Conservation (phyloP, 2,113 vertebrate species). For the Oryctolagus cuniculus region DNA sequence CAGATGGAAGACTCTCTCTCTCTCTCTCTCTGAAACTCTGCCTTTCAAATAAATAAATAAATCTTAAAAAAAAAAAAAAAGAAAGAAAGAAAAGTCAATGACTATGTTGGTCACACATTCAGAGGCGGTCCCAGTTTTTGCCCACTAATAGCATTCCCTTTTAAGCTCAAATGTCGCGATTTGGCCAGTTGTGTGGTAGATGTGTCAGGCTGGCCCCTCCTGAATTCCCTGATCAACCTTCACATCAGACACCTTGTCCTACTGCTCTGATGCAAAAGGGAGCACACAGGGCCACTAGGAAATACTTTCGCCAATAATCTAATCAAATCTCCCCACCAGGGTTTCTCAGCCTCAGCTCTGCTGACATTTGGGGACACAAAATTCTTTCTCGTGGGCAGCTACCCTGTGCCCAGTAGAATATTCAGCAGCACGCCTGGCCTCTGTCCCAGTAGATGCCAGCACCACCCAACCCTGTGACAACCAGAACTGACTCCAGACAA, state of each 20-base stretch:
- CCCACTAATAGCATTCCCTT: neutral
- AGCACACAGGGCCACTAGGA: neutral
- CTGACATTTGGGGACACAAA: neutral
- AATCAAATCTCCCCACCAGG: neutral
- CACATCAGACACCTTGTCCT: neutral
- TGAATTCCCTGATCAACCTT: neutral
- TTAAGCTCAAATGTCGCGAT: neutral
- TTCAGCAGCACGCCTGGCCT: neutral
- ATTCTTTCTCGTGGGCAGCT: neutral
- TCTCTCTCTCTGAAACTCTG: no score
- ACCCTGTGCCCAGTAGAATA: neutral
- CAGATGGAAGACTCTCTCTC: no score
- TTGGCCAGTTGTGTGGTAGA: neutral
- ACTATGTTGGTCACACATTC: neutral
- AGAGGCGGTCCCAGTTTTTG: neutral
- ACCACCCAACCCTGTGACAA: neutral
- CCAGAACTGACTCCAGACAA: neutral
- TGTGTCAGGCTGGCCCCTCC: neutral
- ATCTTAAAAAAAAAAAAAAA: neutral
- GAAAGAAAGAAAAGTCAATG: conserved; percentile 53
- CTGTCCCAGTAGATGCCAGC: neutral
- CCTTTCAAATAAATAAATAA: no score
- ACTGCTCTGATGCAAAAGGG: neutral
- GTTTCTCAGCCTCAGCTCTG: neutral
- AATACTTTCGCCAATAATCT: neutral